phyloP scores from a whole-genome alignment of 2,113 vertebrate genomes.

The Scytalopus superciliaris region DNA sequence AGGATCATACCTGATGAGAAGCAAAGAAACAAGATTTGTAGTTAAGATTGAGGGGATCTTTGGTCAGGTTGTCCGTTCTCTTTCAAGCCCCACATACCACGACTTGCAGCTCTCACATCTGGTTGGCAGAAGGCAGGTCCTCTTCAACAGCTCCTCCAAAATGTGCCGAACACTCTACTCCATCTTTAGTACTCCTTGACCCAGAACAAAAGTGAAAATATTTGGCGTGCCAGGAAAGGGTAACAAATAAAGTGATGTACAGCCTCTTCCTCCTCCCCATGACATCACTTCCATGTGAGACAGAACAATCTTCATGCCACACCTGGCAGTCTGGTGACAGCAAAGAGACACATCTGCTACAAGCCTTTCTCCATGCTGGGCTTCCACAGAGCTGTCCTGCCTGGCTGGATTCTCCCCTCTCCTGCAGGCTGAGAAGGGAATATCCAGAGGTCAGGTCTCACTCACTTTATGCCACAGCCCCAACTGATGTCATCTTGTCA shows the following conservation, averaged over 20 bases:
- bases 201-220: slow-evolving; percentile 59
- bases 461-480: neutral
- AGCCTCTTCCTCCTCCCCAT: neutral
- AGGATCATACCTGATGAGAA: neutral
- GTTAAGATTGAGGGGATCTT: neutral
- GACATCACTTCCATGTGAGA: neutral
- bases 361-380: neutral
- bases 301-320: neutral
- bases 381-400: neutral
- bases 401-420: neutral
- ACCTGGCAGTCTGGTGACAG: neutral
- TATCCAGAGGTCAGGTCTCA: neutral
- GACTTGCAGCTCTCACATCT: neutral
- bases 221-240: slow-evolving; percentile 11
- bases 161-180: slow-evolving; percentile 20
- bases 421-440: neutral
- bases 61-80: neutral
- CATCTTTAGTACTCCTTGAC: slow-evolving; percentile 30
- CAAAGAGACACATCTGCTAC: neutral
- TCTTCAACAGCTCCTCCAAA: slow-evolving; percentile 5
- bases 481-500: fast-evolving
- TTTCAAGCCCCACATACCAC: neutral
- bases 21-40: slow-evolving; percentile 9
- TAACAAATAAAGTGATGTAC: slow-evolving; percentile 5
- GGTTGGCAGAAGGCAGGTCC: slow-evolving; percentile 46